These are phyloP conservation scores for Neocrepidodera transversa DNA, from an alignment of 2,888 invertebrate genomes.

Conservation along the genomic window DNA sequence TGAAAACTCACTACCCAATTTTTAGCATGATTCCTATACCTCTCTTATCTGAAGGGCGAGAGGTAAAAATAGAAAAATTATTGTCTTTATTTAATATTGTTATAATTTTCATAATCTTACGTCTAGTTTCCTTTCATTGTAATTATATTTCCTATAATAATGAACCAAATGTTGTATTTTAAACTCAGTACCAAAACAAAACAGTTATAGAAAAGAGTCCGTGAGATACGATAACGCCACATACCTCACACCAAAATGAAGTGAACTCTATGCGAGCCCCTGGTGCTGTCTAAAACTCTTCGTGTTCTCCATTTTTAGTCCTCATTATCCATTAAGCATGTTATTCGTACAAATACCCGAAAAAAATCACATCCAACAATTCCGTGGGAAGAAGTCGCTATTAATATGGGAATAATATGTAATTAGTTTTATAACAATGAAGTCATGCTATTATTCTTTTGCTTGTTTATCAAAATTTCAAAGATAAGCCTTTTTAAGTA, in stretches of 20 bases:
- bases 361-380: slow-evolving; percentile 6
- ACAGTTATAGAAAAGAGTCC: not conserved
- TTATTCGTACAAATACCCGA: slow-evolving; percentile 10
- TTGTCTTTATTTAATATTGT: too few relatives aligned
- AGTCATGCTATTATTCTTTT: not conserved
- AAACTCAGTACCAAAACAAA: not conserved
- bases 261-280: not conserved
- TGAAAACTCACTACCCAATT: too few relatives aligned
- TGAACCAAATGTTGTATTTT: not conserved
- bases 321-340: slow-evolving; percentile 17
- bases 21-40: too few relatives aligned
- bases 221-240: slow-evolving; percentile 5
- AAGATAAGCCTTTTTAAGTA: not conserved
- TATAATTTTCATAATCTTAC: too few relatives aligned
- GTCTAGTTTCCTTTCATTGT: too few relatives aligned
- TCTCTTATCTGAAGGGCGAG: too few relatives aligned
- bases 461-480: not conserved
- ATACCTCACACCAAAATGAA: slow-evolving; percentile 4
- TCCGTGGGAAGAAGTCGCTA: slow-evolving; percentile 8
- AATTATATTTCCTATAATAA: not conserved
- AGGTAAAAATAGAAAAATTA: too few relatives aligned
- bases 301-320: slow-evolving; percentile 14
- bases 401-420: slow-evolving; percentile 15
- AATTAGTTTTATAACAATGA: slow-evolving; percentile 16
- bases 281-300: slow-evolving; percentile 8